Evolutionary conservation across 2,113 vertebrate genomes (phyloP), one percentile per base, ranked within the genome.

Genomic region (Prunella himalayana): DNA sequence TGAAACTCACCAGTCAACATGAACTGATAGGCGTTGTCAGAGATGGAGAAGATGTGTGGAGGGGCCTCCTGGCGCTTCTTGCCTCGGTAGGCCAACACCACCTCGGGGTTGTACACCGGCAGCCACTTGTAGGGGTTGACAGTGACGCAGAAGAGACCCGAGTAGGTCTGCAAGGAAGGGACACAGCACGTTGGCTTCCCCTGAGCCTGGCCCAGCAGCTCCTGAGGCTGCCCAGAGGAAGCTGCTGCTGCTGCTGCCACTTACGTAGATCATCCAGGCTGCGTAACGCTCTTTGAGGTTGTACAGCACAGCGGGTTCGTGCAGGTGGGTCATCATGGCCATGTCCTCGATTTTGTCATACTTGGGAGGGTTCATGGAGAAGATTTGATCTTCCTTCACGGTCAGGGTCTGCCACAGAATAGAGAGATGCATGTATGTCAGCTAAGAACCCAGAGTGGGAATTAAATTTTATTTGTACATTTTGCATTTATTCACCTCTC

Each of bases 311-410:
- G 96, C 97, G 0, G 98, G 98, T 84, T 99, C 98, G 0, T 98
- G 98, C 76, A 99, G 97, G 93, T 99, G 98, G 22, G 98, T 99
- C 98, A 99, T 99, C 98, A 98, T 99, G 89, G 98, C 99, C 99
- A 99, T 99, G 92, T 99, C 98, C 97, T 99, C 98, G 0, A 99
- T 99, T 92, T 99, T 99, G 53, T 99, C 98, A 1, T 95, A 99
- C 76, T 99, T 99, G 51, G 98, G 98, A 49, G 98, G 66, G 88
- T 90, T 90, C 88, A 90, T 90, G 82, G 82, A 73, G 69, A 56
- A 84, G 82, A 82, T 30, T 57, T 82, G 80, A 39, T 83, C 82
- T 57, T 98, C 98, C 28, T 98, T 98, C 54, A 98, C 98, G 0
- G 98, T 98, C 23, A 98, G 61, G 12, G 97, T 97, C 98, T 99